Percentiles rank a stretch among this genome's conserved stretches.
phyloP scores from a whole-genome alignment of 2,113 vertebrate genomes.

The Crocuta crocuta region DNA sequence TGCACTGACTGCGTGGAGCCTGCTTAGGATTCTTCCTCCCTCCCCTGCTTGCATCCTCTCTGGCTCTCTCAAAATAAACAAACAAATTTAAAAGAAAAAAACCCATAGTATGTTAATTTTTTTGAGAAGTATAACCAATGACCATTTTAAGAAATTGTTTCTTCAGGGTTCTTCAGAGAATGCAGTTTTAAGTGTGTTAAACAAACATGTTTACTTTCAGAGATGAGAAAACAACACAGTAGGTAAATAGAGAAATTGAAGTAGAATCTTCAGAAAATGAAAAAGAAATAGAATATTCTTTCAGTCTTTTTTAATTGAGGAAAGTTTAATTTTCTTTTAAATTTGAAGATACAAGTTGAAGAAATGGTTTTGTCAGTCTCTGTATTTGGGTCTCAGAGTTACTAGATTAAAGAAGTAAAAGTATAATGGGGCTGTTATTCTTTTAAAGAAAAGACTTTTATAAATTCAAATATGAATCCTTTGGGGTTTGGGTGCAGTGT shows the following conservation, averaged over 20 bases:
- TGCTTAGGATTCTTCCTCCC: too few relatives aligned
- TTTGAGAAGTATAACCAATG: not conserved
- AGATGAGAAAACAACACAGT: slow-evolving; percentile 6
- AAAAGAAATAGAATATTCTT: not conserved
- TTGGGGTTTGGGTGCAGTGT: not conserved
- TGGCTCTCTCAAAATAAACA: too few relatives aligned
- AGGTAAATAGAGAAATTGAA: slow-evolving; percentile 6
- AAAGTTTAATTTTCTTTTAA: slow-evolving; percentile 25
- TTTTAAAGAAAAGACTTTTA: not conserved
- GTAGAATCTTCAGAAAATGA: not conserved
- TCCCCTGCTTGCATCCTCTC: too few relatives aligned
- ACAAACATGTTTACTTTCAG: slow-evolving; percentile 34
- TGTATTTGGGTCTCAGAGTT: not conserved
- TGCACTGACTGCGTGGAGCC: too few relatives aligned
- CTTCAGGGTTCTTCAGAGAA: not conserved
- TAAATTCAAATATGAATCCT: not conserved
- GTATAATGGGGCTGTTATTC: not conserved
- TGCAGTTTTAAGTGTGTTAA: slow-evolving; percentile 6
- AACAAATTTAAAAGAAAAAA: too few relatives aligned
- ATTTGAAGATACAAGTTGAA: slow-evolving; percentile 14
- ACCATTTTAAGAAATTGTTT: slow-evolving; percentile 32
- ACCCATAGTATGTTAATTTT: slow-evolving; percentile 24
- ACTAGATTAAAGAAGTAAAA: slow-evolving; percentile 32
- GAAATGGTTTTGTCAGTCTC: not conserved
- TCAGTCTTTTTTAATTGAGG: not conserved